These are phyloP conservation scores for Laticauda colubrina DNA, from an alignment of 2,113 vertebrate genomes.

Conservation along the genomic window DNA sequence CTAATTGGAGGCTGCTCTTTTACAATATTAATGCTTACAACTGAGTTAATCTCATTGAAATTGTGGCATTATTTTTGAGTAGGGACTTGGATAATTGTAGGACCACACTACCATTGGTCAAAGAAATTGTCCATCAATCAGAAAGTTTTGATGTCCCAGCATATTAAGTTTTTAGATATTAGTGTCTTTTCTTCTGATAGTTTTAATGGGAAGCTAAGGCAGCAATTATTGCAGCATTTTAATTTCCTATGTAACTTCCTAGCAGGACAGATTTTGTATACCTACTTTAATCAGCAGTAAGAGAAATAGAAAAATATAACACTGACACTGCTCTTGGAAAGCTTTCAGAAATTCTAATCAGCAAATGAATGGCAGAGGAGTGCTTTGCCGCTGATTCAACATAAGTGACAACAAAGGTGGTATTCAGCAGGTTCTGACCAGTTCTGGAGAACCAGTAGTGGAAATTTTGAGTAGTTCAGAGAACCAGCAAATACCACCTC, in stretches of 20 bases:
- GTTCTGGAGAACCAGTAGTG: no score
- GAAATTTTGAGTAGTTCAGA: no score
- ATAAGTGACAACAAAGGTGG: neutral
- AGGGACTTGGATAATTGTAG: neutral
- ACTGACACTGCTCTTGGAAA: constrained; percentile 50
- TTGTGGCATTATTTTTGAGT: neutral
- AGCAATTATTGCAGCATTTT: constrained; percentile 48
- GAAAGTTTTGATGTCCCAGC: constrained; percentile 45
- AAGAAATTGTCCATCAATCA: neutral
- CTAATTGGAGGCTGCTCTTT: neutral
- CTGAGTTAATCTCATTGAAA: neutral
- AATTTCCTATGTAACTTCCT: constrained; percentile 62
- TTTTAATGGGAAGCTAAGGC: constrained; percentile 44
- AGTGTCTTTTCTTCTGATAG: constrained; percentile 39
- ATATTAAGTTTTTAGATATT: constrained; percentile 32
- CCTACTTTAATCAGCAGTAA: constrained; percentile 57
- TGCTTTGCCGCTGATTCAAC: constrained; percentile 59
- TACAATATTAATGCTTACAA: neutral
- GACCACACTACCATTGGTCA: neutral
- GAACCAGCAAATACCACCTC: no score
- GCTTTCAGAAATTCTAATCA: constrained; percentile 68
- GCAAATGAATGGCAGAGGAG: neutral
- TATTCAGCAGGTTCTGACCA: no score
- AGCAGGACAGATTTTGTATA: constrained; percentile 52
- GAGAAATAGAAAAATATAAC: constrained; percentile 36